phyloP scores from a whole-genome alignment of 2,113 vertebrate species.

The Catharus bicknelli region DNA sequence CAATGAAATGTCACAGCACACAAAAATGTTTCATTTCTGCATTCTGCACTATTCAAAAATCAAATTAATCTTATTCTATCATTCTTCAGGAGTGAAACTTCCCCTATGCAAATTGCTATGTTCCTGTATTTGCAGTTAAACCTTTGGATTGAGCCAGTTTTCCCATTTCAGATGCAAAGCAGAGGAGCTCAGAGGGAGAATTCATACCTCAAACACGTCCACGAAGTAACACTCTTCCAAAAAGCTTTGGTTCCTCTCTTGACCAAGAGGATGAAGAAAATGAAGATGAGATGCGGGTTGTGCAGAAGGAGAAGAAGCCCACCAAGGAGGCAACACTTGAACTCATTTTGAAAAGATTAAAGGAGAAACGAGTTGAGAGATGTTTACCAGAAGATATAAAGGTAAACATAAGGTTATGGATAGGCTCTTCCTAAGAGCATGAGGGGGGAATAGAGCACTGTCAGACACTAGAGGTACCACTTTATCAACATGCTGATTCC shows the following conservation, averaged over 20 bases:
- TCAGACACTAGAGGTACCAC: neutral
- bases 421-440: neutral
- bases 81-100: neutral
- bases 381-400: conserved; percentile 93
- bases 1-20: neutral
- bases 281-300: conserved; percentile 61
- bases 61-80: neutral
- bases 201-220: conserved; percentile 89
- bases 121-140: neutral
- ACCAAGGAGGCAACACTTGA: conserved; percentile 90
- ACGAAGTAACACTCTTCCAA: conserved; percentile 96
- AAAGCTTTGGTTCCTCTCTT: conserved; percentile 95
- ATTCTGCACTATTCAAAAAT: neutral
- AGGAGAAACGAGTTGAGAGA: conserved; percentile 88
- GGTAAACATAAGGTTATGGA: conserved; percentile 64
- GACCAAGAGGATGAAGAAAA: conserved; percentile 82
- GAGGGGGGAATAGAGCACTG: neutral
- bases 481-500: neutral
- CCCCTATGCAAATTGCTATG: fast-evolving
- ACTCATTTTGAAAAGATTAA: conserved; percentile 86
- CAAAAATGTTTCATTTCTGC: neutral
- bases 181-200: conserved; percentile 87
- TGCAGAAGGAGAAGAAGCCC: conserved; percentile 79
- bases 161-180: conserved; percentile 85
- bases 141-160: neutral